Evolutionary conservation across 2,888 invertebrate species (phyloP), one percentile per base, ranked within the genome.

Genomic region (Morpho achilles): DNA sequence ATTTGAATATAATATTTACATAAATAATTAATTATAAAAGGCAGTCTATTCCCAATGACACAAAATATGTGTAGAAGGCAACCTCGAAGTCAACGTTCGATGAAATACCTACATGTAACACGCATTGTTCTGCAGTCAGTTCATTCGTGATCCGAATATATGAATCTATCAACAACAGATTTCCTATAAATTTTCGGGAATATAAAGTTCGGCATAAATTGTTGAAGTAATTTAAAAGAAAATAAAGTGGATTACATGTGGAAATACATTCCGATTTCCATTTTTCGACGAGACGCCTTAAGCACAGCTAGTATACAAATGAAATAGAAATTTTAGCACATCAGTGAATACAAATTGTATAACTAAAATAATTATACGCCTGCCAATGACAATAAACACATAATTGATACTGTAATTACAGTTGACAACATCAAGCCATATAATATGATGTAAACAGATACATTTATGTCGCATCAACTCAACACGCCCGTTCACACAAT

Each of bases 401-500:
- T 22, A 16, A 16, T 46, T 16, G 46, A 46, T 46, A 4, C 46
- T 46, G 16, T 8, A 46, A 46, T 46, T 46, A 7, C 7, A 10
- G 16, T 46, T 16, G 22, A 46, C 16, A 46, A 16, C 46, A 3
- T 2, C 16, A n/a, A 1, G 22, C 1, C 10, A 8, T n/a, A 32
- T 23, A 16, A 7, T 2, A 48, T 8, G 1, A 16, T 48, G 23
- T 48, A 32, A 23, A 22, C 23, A 48, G 48, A 7, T 7, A 10
- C 32, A 8, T 50, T n/a, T 50, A 50, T 16, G 16, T 41, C 16
- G 50, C 50, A 43, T 59, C 56, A 42, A 53, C 59, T 53, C 45
- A 62, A 59, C 54, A 50, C 56, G 53, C 50, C 48, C 56, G 59
- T 62, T 59, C 62, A 59, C 49, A 51, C 48, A 59, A 48, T 54